These are phyloP conservation scores for Bradypodion ventrale DNA, from an alignment of 2,797 vertebrate species.

Conservation along the genomic window DNA sequence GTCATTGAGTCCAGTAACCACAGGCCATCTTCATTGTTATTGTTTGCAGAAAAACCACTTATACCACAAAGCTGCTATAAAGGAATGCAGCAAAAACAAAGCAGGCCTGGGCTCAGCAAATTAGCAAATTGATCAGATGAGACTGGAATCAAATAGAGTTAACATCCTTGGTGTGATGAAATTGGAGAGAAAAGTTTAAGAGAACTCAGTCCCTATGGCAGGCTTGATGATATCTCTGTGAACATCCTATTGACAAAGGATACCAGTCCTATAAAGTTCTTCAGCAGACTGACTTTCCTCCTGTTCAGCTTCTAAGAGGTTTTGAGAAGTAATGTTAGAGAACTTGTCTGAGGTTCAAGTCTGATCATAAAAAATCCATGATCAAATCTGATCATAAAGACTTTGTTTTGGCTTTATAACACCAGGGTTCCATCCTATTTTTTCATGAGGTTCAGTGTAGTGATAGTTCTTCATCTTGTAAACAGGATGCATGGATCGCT, in stretches of 20 bases:
- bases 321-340: not conserved
- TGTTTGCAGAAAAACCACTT: not conserved
- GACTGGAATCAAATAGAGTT: not conserved
- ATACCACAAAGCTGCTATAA: not conserved
- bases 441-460: not conserved
- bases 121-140: not conserved
- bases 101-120: not conserved
- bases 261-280: not conserved
- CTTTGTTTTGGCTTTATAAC: not conserved
- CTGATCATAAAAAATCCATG: not conserved
- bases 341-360: not conserved
- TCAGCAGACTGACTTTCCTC: not conserved
- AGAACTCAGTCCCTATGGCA: not conserved
- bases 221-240: not conserved
- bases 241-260: no score
- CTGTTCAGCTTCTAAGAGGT: not conserved
- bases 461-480: conserved; percentile 17
- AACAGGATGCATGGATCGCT: conserved; percentile 25
- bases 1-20: not conserved
- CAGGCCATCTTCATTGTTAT: not conserved
- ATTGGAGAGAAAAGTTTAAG: not conserved
- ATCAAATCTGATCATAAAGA: not conserved
- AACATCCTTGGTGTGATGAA: not conserved
- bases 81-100: not conserved
- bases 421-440: not conserved